Evolutionary conservation across 2,113 vertebrate genomes (phyloP), one percentile per base, ranked within the genome.

Genomic region (Anser brachyrhynchus): DNA sequence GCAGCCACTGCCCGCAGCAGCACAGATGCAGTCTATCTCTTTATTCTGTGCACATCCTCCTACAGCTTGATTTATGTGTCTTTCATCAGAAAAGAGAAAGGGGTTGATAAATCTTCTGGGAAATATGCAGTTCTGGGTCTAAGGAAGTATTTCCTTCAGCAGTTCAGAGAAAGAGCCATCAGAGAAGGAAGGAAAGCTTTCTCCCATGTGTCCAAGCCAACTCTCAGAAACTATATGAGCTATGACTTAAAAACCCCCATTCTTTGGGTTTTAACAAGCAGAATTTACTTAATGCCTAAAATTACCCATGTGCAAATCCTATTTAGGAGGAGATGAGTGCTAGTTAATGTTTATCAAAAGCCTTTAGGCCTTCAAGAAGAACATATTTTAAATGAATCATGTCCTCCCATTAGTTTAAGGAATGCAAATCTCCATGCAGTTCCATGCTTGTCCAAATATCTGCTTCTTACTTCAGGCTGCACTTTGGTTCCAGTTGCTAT

Each of bases 401-500:
- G 1, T 52, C 33, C 6, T 90, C 39, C 61, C 3, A 1, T 10
- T 23, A 4, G 14, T 25, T 41, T 1, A n/a, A 65, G 26, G 62
- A 35, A 26, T 39, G 59, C 64, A 89, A 25, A 10, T 33, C 49
- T 69, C 19, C 25, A n/a, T 6, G n/a, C 18, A 10, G 31, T 58
- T 33, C 57, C 29, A 5, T 1, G 1, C 35, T 82, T 37, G 3
- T 43, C 41, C 74, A 19, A 65, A 75, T 11, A 11, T 51, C 55
- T 37, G 28, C 3, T 41, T 49, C 87, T 71, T 78, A 5, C 44
- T 23, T 26, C 54, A 54, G 15, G 33, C 10, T 33, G 49, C 2
- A 2, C 4, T 29, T 72, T 7, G 2, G 0, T n/a, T 80, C 46
- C 2, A n/a, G 25, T 6, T 17, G 20, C 10, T 49, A 11, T 35